Evolutionary conservation across 30 jellyfish, hydroid and myxozoan species (phyloP).

Genomic region (Nemopilema nomurai): DNA sequence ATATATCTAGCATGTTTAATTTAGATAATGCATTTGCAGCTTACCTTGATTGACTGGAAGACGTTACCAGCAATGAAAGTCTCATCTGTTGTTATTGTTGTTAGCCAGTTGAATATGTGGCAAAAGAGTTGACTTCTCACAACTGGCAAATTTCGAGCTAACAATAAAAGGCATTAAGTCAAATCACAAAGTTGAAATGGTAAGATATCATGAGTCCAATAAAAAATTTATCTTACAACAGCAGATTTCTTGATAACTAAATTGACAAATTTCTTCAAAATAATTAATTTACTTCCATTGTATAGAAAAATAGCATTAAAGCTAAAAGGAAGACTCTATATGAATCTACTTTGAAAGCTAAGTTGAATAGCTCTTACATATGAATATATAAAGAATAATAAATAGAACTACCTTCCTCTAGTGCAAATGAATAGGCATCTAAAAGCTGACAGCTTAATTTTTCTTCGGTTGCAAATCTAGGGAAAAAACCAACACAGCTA

Average conservation of each 20-base stretch:
- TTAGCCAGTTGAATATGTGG: constrained; percentile 74
- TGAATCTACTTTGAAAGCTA: too few species aligned
- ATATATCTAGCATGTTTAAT: too few species aligned
- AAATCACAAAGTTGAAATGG: not conserved
- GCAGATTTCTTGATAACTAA: too few species aligned
- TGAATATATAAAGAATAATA: too few species aligned
- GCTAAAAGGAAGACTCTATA: too few species aligned
- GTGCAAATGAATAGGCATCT: constrained; percentile 39
- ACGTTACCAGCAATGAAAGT: not conserved
- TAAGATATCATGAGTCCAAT: not conserved
- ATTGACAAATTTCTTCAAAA: too few species aligned
- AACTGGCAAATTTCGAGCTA: constrained; percentile 71
- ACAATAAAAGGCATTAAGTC: not conserved
- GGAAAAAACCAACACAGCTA: not conserved
- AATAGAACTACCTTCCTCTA: constrained; percentile 2
- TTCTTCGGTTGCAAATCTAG: constrained; percentile 38
- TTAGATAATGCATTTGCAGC: too few species aligned
- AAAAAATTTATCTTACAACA: too few species aligned
- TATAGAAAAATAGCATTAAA: too few species aligned
- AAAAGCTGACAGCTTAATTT: constrained; percentile 20
- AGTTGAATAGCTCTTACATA: too few species aligned
- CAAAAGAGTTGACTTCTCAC: constrained; percentile 80
- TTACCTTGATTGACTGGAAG: constrained; percentile 24
- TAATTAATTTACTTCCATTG: too few species aligned
- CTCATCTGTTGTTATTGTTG: constrained; percentile 16